phyloP scores from a whole-genome alignment of 2,113 vertebrate genomes.

The Heliornis fulica region DNA sequence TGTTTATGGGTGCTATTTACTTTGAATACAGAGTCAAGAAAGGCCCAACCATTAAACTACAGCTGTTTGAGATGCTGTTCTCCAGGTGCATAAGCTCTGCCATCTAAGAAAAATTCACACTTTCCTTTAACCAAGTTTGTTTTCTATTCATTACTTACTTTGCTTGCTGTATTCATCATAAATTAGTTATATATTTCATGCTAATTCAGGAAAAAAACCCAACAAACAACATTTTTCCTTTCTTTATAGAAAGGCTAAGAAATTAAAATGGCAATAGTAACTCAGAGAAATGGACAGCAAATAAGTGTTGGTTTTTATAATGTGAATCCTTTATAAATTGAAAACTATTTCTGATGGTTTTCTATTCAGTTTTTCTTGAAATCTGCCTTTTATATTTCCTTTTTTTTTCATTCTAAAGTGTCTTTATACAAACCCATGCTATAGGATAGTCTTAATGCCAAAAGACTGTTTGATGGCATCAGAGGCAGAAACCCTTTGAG shows the following conservation, averaged over 20 bases:
- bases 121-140: neutral
- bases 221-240: neutral
- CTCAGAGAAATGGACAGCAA: neutral
- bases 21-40: conserved; percentile 3
- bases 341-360: neutral
- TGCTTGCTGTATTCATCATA: neutral
- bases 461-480: neutral
- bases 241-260: neutral
- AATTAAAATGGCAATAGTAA: neutral
- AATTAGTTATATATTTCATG: neutral
- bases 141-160: neutral
- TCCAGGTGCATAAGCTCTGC: neutral
- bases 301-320: neutral
- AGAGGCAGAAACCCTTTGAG: neutral
- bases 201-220: neutral
- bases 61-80: neutral
- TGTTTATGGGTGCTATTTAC: conserved; percentile 42
- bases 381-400: neutral
- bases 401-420: neutral
- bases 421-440: neutral
- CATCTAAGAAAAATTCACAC: neutral
- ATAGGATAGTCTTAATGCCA: neutral
- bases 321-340: neutral
- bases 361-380: neutral
- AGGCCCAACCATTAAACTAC: neutral